Percentiles rank a stretch among this genome's conserved stretches.
Evolutionary conservation across 2,888 invertebrate species (phyloP).

Genomic region (Folsomia candida): DNA sequence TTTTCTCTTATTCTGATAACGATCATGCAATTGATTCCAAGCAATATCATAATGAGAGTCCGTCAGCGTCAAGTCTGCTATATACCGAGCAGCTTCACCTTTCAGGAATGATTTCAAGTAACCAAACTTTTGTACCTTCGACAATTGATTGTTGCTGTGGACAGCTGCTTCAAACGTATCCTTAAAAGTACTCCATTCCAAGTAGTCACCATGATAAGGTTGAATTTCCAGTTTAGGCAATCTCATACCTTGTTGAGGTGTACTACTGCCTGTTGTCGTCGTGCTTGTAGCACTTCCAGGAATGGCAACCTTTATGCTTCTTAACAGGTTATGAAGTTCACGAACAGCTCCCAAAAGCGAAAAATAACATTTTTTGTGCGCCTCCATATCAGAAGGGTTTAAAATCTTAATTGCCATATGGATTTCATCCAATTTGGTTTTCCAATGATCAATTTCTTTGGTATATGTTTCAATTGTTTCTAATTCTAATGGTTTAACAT

Average conservation of each 20-base stretch:
- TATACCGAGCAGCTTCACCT: constrained; percentile 29
- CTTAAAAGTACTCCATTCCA: too few relatives aligned
- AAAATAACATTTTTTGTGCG: neutral
- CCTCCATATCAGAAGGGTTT: neutral
- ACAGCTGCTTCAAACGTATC: constrained; percentile 24
- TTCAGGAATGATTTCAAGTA: constrained; percentile 23
- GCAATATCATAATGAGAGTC: constrained; percentile 32
- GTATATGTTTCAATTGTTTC: too few relatives aligned
- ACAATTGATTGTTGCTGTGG: constrained; percentile 8
- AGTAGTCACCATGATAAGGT: too few relatives aligned
- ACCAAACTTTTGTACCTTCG: constrained; percentile 22
- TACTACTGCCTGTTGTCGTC: neutral
- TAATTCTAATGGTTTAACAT: too few relatives aligned
- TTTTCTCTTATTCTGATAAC: constrained; percentile 32
- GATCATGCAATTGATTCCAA: too few relatives aligned
- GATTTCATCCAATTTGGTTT: too few relatives aligned
- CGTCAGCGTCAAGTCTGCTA: constrained; percentile 10
- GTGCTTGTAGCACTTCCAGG: neutral
- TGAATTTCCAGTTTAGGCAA: constrained; percentile 22
- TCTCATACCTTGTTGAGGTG: neutral
- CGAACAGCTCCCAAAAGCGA: too few relatives aligned
- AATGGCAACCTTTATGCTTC: neutral
- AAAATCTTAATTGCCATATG: neutral
- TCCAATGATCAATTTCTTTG: too few relatives aligned
- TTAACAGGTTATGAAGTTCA: too few relatives aligned